A percentile compares a stretch with the other conserved stretches of the same genome.
phyloP scores from a whole-genome alignment of 2,113 vertebrate genomes.

The Elephas maximus region DNA sequence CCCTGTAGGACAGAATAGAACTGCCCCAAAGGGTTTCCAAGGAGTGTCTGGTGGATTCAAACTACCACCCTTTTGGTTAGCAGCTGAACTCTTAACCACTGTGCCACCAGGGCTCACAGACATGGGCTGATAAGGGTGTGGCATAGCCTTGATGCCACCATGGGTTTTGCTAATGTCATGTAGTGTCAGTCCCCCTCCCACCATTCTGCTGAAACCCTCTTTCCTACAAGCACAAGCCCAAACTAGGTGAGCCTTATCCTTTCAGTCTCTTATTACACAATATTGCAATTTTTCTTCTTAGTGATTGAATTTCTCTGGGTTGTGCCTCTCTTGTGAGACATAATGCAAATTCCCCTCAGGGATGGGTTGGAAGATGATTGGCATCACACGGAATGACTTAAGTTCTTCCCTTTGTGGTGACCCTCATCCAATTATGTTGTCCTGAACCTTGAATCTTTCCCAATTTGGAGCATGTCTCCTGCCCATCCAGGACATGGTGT shows the following conservation, averaged over 20 bases:
- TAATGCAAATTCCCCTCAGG: neutral
- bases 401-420: neutral
- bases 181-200: neutral
- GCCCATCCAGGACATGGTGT: neutral
- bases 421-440: neutral
- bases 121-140: neutral
- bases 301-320: neutral
- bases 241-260: neutral
- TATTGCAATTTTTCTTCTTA: neutral
- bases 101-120: too few species aligned
- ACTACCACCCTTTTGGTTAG: too few species aligned
- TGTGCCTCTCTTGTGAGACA: neutral
- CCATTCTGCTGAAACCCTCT: neutral
- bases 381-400: neutral
- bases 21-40: too few species aligned
- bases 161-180: neutral
- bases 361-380: neutral
- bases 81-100: too few species aligned
- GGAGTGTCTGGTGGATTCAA: too few species aligned
- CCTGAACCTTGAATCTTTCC: neutral
- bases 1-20: too few species aligned
- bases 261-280: neutral
- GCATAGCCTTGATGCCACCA: neutral
- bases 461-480: neutral
- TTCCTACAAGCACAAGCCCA: neutral